Evolutionary conservation across 2,797 vertebrate species (phyloP), one percentile per base, ranked within the genome.

Genomic region (Tapirus indicus): DNA sequence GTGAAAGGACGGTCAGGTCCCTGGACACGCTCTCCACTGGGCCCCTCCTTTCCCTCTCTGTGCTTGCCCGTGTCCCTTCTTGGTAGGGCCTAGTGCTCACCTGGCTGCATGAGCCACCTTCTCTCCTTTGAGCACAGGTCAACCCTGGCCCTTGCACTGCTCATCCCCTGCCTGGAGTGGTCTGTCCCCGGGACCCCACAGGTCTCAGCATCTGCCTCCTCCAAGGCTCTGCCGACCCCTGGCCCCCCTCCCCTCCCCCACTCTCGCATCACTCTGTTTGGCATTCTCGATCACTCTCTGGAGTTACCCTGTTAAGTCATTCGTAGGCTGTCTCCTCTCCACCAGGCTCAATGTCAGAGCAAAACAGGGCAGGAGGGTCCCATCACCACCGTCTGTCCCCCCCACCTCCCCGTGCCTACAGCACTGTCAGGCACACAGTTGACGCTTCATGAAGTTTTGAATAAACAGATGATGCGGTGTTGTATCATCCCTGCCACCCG

Each of bases 201-300:
- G 75, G n/a, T 25, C 71, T 79, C 49, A 11, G 27, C 35, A 3
- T 5, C 12, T 1, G 11, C 72, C 52, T 47, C 86, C 74, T n/a
- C 18, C 11, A 10, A 56, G 52, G 27, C 32, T 7, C 47, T 41
- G 23, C 38, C 9, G 0, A 60, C 49, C 27, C 71, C 58, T 2
- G 18, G 58, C n/a, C 7, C 25, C 9, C 32, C n/a, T 52, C 32
- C 13, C 52, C 6, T 7, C n/a, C 60, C 5, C 2, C 38, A 2
- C 25, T 1, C 47, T 9, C 6, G 0, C 5, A 4, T 18, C 4
- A 1, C 38, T 17, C 54, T 4, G 27, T 18, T 29, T 0, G 29
- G 35, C 9, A 7, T 23, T 49, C 56, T 49, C 13, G 0, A 5
- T 20, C 25, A 35, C 21, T 60, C 12, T 94, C 54, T 17, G 71